Evolutionary conservation across 2,113 vertebrate genomes (phyloP).

Genomic region (Podarcis muralis): DNA sequence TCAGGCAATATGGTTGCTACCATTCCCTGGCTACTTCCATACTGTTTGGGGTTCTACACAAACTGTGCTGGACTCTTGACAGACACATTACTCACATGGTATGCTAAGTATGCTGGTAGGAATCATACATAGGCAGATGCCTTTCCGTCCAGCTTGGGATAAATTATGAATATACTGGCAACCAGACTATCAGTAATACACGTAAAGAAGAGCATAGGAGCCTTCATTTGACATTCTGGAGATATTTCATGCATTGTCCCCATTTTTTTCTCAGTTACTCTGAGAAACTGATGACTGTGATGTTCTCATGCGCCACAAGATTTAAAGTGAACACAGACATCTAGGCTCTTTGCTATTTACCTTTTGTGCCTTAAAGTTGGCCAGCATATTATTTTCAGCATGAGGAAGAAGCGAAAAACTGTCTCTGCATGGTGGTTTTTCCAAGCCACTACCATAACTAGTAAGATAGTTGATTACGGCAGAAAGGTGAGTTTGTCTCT

Average conservation of each 20-base stretch:
- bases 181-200: not conserved
- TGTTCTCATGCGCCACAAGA: not conserved
- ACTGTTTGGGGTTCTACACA: not conserved
- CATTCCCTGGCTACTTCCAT: not conserved
- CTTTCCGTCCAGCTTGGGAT: not conserved
- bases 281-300: not conserved
- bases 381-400: not conserved
- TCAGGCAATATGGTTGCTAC: not conserved
- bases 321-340: not conserved
- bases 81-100: not conserved
- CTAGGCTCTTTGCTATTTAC: not conserved
- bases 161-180: not conserved
- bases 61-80: not conserved
- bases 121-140: not conserved
- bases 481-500: not conserved
- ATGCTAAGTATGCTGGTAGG: not conserved
- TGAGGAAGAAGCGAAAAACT: not conserved
- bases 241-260: not conserved
- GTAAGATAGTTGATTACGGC: not conserved
- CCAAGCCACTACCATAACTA: not conserved
- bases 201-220: not conserved
- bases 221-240: not conserved
- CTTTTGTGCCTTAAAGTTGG: not conserved
- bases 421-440: not conserved
- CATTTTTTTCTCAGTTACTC: not conserved